Base-by-base conservation (phyloP, 2,888 invertebrate species). In the Orthonychiurus folsomi region DNA sequence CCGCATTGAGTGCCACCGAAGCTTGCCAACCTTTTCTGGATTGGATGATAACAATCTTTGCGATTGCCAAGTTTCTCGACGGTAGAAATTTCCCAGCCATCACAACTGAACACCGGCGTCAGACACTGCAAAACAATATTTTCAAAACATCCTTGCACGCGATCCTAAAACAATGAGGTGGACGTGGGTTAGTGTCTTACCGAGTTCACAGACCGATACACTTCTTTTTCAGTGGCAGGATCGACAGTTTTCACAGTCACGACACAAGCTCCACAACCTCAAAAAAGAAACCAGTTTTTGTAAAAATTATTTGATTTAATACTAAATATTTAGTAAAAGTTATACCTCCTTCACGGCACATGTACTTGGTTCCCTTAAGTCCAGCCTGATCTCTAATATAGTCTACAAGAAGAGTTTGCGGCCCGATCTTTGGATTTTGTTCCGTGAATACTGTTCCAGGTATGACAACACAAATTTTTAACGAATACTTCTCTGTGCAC, bases 1-100 rank as follows among this genome's bases (percentile, higher is more conserved):
- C 87, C 87, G 73, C 87, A 87, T 74, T 87, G 87, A 0, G 85
- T 84, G 0, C 86, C 87, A 75, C 85, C 84, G 73, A 84, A 82
- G 56, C 81, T 79, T 2, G 85, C 85, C 60, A 87, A 76, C 1
- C 83, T 78, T 52, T 77, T 79, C 74, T 87, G 87, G 53, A 88
- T 82, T n/a, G 82, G 80, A 72, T 88, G 85, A 74, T 86, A 87
- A 3, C 87, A 86, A 1, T 76, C 78, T 47, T 78, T 80, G 71
- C 80, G 80, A 74, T 81, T 84, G 1, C 88, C 88, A 57, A 89
- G 76, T 0, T 87, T 87, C 77, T 89, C 89, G 1, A 85, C 79
- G 0, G 89, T 89, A 18, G 81, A 83, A 47, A 89, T 80, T 58
- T 83, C 81, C 84, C 85, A 85, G 9, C 84, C 78, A 72, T 84